phyloP scores from a whole-genome alignment of 2,113 vertebrate species.

The Corythornis madagascariensis region DNA sequence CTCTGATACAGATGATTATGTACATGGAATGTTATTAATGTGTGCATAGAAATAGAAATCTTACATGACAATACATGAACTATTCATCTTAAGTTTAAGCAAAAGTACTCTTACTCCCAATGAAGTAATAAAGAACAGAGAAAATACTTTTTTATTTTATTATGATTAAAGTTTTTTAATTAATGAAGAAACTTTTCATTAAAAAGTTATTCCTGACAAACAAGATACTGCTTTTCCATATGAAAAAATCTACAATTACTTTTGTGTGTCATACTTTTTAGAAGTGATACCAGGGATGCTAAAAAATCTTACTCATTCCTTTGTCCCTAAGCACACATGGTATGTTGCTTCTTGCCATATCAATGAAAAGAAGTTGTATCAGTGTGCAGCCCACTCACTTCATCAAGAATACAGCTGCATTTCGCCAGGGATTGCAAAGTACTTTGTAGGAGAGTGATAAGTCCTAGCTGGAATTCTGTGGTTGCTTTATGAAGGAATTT shows the following conservation, averaged over 20 bases:
- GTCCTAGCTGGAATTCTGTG: conserved; percentile 11
- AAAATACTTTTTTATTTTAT: neutral
- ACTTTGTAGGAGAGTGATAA: neutral
- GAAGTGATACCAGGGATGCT: neutral
- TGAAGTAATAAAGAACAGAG: neutral
- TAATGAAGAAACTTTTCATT: neutral
- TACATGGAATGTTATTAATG: neutral
- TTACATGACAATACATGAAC: neutral
- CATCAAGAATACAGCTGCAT: neutral
- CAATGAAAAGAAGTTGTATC: neutral
- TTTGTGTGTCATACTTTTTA: neutral
- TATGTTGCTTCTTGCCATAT: neutral
- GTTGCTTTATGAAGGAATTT: neutral
- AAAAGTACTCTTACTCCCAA: neutral
- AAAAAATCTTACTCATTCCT: neutral
- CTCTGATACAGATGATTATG: neutral
- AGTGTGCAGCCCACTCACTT: neutral
- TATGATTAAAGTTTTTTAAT: neutral
- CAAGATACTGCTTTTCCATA: neutral
- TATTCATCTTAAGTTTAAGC: neutral
- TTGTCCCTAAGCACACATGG: neutral
- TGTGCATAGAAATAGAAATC: neutral
- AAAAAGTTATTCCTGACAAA: neutral
- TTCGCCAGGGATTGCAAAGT: neutral
- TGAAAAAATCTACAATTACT: neutral